phyloP scores from a whole-genome alignment of 2,113 vertebrate species.

The Cavia porcellus region DNA sequence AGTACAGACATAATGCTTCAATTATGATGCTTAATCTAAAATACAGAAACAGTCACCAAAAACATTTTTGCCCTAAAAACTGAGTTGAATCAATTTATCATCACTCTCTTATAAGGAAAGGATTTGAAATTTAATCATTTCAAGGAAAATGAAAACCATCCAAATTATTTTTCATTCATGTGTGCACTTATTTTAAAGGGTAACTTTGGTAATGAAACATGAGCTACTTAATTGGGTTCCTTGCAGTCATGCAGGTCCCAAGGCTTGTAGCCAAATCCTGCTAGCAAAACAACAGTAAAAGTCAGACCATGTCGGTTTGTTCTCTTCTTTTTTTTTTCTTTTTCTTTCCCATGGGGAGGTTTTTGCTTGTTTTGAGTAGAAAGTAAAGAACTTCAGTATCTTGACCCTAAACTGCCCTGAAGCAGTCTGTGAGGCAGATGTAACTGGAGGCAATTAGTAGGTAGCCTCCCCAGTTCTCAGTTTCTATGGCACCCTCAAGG shows the following conservation, averaged over 20 bases:
- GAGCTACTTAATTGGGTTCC: constrained; percentile 22
- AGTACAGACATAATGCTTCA: constrained; percentile 55
- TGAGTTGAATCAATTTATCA: constrained; percentile 67
- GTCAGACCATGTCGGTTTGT: neutral
- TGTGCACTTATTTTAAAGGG: constrained; percentile 69
- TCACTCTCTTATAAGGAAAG: constrained; percentile 60
- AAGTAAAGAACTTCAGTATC: constrained; percentile 47
- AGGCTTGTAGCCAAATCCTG: constrained; percentile 60
- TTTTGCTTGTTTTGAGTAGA: neutral
- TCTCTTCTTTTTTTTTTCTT: neutral
- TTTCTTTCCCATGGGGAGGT: neutral
- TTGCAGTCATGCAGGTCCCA: constrained; percentile 60
- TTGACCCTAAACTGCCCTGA: constrained; percentile 38
- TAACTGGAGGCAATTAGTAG: neutral
- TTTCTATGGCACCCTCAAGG: neutral
- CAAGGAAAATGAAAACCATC: constrained; percentile 67
- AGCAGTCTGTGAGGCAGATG: neutral
- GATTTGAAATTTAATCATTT: constrained; percentile 74
- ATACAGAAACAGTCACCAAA: constrained; percentile 17
- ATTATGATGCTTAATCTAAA: constrained; percentile 33
- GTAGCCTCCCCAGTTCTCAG: neutral
- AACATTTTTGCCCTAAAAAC: constrained; percentile 63
- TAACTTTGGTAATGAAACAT: constrained; percentile 69
- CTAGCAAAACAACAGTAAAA: constrained; percentile 13
- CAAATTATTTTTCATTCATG: constrained; percentile 64